These are phyloP conservation scores for Apogon hyalosoma DNA, from an alignment of 2,797 vertebrate genomes.

Conservation along the genomic window DNA sequence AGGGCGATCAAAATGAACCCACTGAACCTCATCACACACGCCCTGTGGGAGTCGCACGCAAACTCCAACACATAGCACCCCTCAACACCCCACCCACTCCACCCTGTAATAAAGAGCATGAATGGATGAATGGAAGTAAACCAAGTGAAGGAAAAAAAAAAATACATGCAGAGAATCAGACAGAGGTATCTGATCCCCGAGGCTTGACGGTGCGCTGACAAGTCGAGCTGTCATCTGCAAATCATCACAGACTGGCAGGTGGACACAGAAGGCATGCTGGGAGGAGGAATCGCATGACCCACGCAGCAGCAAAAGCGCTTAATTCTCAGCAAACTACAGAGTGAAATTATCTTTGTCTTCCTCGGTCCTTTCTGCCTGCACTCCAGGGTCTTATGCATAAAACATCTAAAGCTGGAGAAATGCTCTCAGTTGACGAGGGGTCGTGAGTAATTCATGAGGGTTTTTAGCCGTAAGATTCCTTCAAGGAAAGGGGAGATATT, in stretches of 20 bases:
- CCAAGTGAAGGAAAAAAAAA: slow-evolving; percentile 34
- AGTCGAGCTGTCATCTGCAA: slow-evolving; percentile 14
- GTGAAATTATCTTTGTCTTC: slow-evolving; percentile 33
- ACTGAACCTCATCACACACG: slow-evolving; percentile 47
- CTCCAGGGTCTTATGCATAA: slow-evolving; percentile 61
- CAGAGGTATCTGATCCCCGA: slow-evolving; percentile 33
- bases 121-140: slow-evolving; percentile 46
- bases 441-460: slow-evolving; percentile 60
- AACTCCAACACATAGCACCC: slow-evolving; percentile 7
- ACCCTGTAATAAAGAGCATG: slow-evolving; percentile 25
- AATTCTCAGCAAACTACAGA: slow-evolving; percentile 24
- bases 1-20: slow-evolving; percentile 51
- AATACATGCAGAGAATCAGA: slow-evolving; percentile 26
- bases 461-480: slow-evolving; percentile 31
- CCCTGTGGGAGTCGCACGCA: slow-evolving; percentile 40
- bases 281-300: slow-evolving; percentile 12
- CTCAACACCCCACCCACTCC: slow-evolving; percentile 1
- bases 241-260: slow-evolving; percentile 15
- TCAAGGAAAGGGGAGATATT: slow-evolving; percentile 23
- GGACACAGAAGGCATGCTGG: slow-evolving; percentile 3
- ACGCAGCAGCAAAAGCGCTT: slow-evolving; percentile 21
- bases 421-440: slow-evolving; percentile 11
- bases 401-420: slow-evolving; percentile 59
- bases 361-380: slow-evolving; percentile 8
- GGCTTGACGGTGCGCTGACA: slow-evolving; percentile 27